Evolutionary conservation across 2,113 vertebrate genomes (phyloP).

Genomic region (Callipepla squamata): DNA sequence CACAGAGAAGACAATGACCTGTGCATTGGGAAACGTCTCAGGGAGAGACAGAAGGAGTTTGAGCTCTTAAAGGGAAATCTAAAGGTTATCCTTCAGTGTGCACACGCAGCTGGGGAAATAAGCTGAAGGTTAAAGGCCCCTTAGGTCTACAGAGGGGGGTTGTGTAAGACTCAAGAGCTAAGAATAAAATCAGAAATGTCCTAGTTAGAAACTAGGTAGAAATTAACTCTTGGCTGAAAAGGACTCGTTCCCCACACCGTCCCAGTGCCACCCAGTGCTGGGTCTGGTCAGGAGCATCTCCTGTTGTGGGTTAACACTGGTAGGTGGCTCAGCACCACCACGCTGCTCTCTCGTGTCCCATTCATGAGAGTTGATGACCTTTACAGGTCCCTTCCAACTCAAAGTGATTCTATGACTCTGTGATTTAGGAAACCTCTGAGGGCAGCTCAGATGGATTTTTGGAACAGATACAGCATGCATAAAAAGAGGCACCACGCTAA

Average conservation of each 20-base stretch:
- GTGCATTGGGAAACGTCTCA: neutral
- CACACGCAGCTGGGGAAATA: neutral
- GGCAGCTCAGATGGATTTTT: neutral
- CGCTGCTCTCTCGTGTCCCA: no score
- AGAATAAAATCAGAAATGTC: neutral
- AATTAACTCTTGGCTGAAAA: neutral
- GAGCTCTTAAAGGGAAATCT: neutral
- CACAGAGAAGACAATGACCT: neutral
- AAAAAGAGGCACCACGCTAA: neutral
- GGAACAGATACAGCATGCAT: neutral
- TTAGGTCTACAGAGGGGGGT: neutral
- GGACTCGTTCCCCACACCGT: neutral
- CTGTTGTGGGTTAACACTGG: no score
- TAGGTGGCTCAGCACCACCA: no score
- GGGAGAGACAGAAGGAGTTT: neutral
- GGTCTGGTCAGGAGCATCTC: no score
- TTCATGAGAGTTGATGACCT: neutral
- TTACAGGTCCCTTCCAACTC: neutral
- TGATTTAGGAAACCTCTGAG: neutral
- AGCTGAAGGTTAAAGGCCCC: no score
- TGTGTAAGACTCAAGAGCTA: neutral
- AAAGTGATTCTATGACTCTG: neutral
- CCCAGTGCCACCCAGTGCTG: no score
- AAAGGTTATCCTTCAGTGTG: neutral
- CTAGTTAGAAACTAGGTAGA: neutral